Evolutionary conservation across 2,797 vertebrate genomes (phyloP), one percentile per base, ranked within the genome.

Genomic region (Argentina silus): DNA sequence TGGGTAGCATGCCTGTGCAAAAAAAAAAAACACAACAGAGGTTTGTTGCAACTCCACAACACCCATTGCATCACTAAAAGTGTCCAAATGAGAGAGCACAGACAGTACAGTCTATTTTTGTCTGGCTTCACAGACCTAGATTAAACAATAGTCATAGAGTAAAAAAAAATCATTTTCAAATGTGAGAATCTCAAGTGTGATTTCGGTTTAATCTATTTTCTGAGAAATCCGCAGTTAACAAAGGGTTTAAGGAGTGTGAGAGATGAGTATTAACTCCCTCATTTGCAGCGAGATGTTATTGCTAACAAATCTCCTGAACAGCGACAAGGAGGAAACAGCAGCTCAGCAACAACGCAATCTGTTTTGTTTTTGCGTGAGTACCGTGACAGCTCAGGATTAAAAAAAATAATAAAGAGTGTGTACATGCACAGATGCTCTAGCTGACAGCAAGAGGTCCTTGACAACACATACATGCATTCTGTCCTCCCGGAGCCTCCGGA

Each of bases 1-100:
- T 94, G 10, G 96, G 95, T 70, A 98, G 95, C 94, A 99, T 93
- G 79, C 97, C 97, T 97, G 81, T 36, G 89, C 19, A 19, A 47
- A 21, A 17, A 65, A 19, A 47, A 21, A 17, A 65, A 7, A 64
- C 15, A 72, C 36, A 36, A 19, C 61, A 51, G 14, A 67, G 11
- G 63, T 3, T 36, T 36, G 27, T n/a, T 36, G 27, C 1, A 4
- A 36, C 4, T 36, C 27, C 27, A 36, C 4, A 36, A 2, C 2
- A 36, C 27, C 27, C 56, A 12, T 3, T 78, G 81, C 14, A 77
- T 17, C 27, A 70, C 14, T 53, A 19, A 45, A 8, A 64, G 47
- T 48, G 7, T 12, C 47, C 11, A 48, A 1, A 36, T 36, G 27
- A 36, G 27, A 36, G 27, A 36, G 27, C 27, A 36, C 47, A 76